A percentile compares a stretch with the other conserved stretches of the same genome.
phyloP scores from a whole-genome alignment of 1,140 invertebrate genomes.

The Penaeus japonicus region DNA sequence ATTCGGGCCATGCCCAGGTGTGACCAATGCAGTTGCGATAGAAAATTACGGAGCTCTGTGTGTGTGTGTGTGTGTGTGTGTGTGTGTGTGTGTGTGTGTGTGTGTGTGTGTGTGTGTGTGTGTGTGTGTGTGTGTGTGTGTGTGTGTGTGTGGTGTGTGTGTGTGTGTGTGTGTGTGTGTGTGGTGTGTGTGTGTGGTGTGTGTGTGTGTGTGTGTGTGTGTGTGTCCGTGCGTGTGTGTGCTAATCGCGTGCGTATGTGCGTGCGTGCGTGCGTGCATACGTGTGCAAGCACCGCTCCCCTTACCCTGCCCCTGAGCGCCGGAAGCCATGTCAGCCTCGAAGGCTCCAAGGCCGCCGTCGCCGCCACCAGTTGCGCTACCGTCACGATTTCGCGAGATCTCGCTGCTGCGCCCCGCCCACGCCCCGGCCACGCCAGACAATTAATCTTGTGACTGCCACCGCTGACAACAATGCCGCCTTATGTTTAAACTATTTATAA shows the following conservation, averaged over 20 bases:
- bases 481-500: conserved; percentile 47
- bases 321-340: too few species aligned
- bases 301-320: background rate
- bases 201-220: background rate
- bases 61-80: conserved; percentile 6
- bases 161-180: too few species aligned
- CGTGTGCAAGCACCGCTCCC: background rate
- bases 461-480: conserved; percentile 19
- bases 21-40: too few species aligned
- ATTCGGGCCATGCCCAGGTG: background rate
- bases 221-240: background rate
- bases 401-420: background rate
- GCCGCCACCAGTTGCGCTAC: too few species aligned
- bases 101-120: conserved; percentile 2
- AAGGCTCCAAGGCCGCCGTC: too few species aligned
- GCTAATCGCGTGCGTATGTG: too few species aligned
- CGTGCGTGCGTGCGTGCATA: background rate
- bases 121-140: conserved; percentile 9
- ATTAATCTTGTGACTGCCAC: background rate
- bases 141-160: background rate
- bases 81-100: background rate
- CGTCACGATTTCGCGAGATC: too few species aligned
- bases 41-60: too few species aligned
- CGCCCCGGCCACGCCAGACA: background rate
- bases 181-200: background rate